These are phyloP conservation scores for Gymnocephalus cernua DNA, from an alignment of 2,113 vertebrate species.

Conservation along the genomic window DNA sequence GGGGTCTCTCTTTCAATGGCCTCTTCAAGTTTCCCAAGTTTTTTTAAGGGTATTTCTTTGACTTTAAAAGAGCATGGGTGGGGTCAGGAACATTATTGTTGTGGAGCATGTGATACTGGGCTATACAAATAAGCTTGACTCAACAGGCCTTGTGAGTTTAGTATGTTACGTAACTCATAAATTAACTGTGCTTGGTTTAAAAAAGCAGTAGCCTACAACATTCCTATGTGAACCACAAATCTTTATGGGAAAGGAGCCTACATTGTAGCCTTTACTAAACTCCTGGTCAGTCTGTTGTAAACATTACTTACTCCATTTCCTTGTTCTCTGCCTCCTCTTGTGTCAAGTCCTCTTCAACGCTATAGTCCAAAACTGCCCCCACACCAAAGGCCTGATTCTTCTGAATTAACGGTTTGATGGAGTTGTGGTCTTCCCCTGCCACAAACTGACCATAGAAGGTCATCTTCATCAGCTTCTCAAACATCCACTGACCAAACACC, in stretches of 20 bases:
- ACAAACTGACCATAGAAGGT: constrained; percentile 98
- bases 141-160: background rate
- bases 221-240: background rate
- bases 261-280: background rate
- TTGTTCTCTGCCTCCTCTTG: constrained; percentile 86
- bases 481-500: constrained; percentile 87
- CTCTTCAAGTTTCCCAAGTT: background rate
- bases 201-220: background rate
- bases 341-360: constrained; percentile 92
- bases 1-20: background rate
- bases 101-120: background rate
- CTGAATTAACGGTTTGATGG: constrained; percentile 90
- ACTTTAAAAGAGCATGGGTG: background rate
- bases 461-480: constrained; percentile 94
- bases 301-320: constrained; percentile 88
- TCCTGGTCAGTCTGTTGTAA: background rate
- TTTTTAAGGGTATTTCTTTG: background rate
- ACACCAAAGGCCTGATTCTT: constrained; percentile 90
- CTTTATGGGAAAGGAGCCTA: background rate
- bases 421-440: constrained; percentile 92
- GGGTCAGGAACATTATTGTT: background rate
- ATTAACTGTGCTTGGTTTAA: background rate
- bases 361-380: constrained; percentile 93
- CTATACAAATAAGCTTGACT: background rate
- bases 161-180: constrained; percentile 10